Evolutionary conservation across 2,797 vertebrate genomes (phyloP).

Genomic region (Prunella strophiata): DNA sequence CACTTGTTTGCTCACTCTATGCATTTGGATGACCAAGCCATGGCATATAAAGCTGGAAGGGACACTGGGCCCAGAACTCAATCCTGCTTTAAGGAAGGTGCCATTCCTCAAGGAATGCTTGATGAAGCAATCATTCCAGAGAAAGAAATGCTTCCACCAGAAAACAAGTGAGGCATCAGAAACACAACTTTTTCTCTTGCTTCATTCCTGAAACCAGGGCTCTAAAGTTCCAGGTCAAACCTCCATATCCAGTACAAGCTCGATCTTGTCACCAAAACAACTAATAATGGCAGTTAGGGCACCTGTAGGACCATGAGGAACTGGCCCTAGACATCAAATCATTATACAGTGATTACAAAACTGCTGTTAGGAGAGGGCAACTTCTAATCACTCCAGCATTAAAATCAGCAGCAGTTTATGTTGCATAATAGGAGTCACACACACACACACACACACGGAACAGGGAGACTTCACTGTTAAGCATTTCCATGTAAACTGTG

Average conservation of each 20-base stretch:
- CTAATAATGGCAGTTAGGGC: neutral
- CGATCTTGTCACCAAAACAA: neutral
- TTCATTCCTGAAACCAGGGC: neutral
- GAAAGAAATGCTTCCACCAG: neutral
- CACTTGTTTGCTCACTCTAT: constrained; percentile 6
- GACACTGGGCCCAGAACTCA: neutral
- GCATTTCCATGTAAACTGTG: constrained; percentile 40
- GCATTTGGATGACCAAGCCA: neutral
- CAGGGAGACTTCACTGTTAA: neutral
- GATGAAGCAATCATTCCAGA: neutral
- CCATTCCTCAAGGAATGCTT: neutral
- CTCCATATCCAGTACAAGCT: neutral
- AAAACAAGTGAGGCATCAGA: neutral
- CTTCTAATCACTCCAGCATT: neutral
- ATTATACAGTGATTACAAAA: neutral
- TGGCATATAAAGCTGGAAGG: neutral
- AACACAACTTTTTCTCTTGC: neutral
- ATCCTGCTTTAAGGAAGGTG: neutral
- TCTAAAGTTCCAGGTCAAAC: neutral
- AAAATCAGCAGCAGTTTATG: neutral
- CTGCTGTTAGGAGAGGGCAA: neutral
- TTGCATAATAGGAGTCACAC: neutral
- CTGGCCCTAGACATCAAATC: neutral
- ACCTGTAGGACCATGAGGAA: neutral
- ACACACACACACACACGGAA: neutral